Evolutionary conservation across 2,113 vertebrate genomes (phyloP).

Genomic region (Etheostoma spectabile): DNA sequence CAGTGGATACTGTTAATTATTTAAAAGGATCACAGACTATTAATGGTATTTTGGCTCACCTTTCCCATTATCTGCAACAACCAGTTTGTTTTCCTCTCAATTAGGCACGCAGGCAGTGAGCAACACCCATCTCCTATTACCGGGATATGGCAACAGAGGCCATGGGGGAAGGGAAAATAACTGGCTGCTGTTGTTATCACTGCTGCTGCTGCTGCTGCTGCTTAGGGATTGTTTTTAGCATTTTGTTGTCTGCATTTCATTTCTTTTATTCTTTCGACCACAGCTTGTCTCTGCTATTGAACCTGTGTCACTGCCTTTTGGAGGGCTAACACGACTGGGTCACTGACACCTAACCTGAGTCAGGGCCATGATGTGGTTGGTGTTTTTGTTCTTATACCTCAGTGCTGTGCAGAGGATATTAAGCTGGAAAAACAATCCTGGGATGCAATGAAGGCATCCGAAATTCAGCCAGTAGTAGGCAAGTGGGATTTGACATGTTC

Average conservation of each 20-base stretch:
- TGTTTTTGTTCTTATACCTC: not conserved
- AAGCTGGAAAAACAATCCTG: not conserved
- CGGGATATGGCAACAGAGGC: constrained; percentile 57
- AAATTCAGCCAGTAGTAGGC: constrained; percentile 5
- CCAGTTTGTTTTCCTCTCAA: constrained; percentile 80
- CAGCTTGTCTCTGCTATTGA: constrained; percentile 34
- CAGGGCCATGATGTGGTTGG: not conserved
- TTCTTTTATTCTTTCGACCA: constrained; percentile 30
- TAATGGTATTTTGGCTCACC: constrained; percentile 74
- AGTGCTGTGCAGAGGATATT: not conserved
- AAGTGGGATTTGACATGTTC: not conserved
- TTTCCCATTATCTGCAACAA: constrained; percentile 78
- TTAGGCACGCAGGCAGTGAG: constrained; percentile 71
- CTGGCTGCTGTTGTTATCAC: constrained; percentile 50
- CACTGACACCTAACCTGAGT: constrained; percentile 25
- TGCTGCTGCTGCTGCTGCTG: constrained; percentile 34
- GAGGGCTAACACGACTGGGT: constrained; percentile 33
- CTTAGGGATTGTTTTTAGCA: constrained; percentile 51
- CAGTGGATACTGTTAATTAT: constrained; percentile 67
- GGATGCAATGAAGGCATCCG: not conserved
- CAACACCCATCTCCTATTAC: constrained; percentile 73
- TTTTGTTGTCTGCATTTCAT: constrained; percentile 60
- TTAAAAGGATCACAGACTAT: constrained; percentile 74
- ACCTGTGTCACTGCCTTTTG: constrained; percentile 37
- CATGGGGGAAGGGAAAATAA: constrained; percentile 65